phyloP scores from a whole-genome alignment of 2,113 vertebrate species.

The Miniopterus natalensis region DNA sequence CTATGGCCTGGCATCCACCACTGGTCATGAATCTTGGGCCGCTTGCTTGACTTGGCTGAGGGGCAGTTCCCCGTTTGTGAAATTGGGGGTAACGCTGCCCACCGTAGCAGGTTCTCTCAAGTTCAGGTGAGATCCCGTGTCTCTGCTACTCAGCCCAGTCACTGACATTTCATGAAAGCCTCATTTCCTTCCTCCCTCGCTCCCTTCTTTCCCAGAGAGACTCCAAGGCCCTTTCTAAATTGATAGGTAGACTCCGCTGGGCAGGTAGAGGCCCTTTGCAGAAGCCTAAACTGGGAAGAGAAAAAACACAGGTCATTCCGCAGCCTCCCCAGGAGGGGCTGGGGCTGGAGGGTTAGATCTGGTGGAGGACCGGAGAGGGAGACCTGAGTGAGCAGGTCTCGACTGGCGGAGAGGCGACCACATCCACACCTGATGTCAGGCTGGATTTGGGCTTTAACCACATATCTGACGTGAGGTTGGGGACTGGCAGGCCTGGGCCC shows the following conservation, averaged over 20 bases:
- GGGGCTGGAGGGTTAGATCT: neutral
- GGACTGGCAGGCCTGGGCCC: neutral
- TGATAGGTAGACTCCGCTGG: neutral
- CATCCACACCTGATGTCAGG: neutral
- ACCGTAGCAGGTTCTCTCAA: neutral
- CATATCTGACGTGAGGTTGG: neutral
- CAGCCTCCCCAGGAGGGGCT: neutral
- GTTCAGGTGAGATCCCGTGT: neutral
- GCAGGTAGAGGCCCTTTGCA: neutral
- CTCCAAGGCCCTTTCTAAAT: neutral
- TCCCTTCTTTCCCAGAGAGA: neutral
- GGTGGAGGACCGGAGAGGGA: neutral
- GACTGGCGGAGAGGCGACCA: fast-evolving
- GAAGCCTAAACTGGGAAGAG: neutral
- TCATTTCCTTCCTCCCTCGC: neutral
- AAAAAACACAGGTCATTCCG: neutral
- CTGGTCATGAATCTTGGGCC: neutral
- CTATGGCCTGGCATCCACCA: neutral
- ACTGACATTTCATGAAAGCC: neutral
- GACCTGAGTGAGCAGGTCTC: neutral
- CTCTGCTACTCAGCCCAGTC: neutral
- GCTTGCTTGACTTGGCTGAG: neutral
- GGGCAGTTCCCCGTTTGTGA: neutral
- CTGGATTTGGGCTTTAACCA: conserved; percentile 23
- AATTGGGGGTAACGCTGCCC: neutral